Evolutionary conservation across 2,113 vertebrate genomes (phyloP), one percentile per base, ranked within the genome.

Genomic region (Spea multiplicata): DNA sequence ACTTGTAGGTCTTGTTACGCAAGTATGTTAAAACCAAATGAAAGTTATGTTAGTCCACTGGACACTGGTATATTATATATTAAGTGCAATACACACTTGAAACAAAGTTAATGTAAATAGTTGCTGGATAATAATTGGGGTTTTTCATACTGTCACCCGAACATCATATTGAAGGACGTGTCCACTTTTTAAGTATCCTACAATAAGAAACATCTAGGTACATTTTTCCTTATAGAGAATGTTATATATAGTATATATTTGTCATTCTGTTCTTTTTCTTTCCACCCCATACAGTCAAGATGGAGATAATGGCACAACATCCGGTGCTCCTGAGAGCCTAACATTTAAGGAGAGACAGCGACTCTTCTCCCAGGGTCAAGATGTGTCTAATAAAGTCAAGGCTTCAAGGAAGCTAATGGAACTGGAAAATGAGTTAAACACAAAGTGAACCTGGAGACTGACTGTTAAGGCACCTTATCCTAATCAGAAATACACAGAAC

Each of bases 371-470:
- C 96, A 99, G 87, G 97, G 97, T 81, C 96, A 97, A 76, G 96
- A 98, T 83, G 95, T 99, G 80, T 98, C 97, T 80, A 93, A 95
- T 86, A 99, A 97, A 91, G 96, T 99, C 65, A 99, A 99, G 82
- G 97, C 97, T 66, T 99, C 97, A 8, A 93, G 97, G 62, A 98
- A 96, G 86, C 86, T 99, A 73, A 98, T 94, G 88, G 97, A 99
- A 87, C 93, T 99, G 92, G 97, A 99, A 90, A 97, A 96, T 71
- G 97, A 99, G 84, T 91, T 99, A 83, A 97, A 97, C 91, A 98
- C 96, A 53, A 98, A 99, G 83, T 90, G 93, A 90, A 85, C 72
- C 78, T 66, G 45, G 59, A 73, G n/a, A 2, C 1, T 2, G 4
- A 7, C 45, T 30, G n/a, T 44, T 69, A 76, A 81, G 80, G 83